These are phyloP conservation scores for Podiceps cristatus DNA, from an alignment of 2,113 vertebrate species.

Conservation along the genomic window DNA sequence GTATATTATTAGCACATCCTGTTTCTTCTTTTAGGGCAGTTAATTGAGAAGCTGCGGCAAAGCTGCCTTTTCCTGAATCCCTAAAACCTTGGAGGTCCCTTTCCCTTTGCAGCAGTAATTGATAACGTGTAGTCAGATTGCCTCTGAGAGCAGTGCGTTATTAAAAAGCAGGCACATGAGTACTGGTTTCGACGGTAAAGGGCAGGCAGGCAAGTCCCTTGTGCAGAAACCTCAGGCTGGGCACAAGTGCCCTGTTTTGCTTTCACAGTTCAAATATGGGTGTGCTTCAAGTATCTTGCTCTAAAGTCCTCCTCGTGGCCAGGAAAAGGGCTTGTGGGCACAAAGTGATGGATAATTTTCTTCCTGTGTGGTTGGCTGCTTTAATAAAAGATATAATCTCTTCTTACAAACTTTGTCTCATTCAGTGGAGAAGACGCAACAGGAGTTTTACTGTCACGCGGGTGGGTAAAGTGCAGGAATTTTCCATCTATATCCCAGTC, in stretches of 20 bases:
- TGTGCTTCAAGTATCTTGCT: neutral
- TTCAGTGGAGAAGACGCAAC: neutral
- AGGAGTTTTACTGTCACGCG: accelerated
- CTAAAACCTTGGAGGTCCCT: neutral
- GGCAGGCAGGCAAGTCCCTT: neutral
- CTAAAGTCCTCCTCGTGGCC: neutral
- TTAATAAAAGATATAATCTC: neutral
- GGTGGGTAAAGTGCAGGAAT: neutral
- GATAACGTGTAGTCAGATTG: neutral
- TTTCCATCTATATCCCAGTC: neutral
- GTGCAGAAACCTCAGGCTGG: neutral
- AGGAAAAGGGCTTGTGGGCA: neutral
- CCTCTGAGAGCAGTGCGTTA: neutral
- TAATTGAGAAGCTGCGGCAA: neutral
- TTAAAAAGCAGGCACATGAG: neutral
- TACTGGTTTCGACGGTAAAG: neutral
- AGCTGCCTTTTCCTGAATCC: neutral
- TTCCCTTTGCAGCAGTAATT: neutral
- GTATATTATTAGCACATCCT: neutral
- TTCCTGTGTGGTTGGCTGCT: neutral
- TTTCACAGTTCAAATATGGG: neutral
- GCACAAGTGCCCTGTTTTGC: neutral
- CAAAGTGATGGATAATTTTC: neutral
- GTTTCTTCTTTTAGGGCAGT: neutral
- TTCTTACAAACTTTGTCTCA: neutral